A percentile compares a stretch with the other conserved stretches of the same genome.
Conservation (phyloP, 2,797 vertebrate species). For the Xenentodon cancila region DNA sequence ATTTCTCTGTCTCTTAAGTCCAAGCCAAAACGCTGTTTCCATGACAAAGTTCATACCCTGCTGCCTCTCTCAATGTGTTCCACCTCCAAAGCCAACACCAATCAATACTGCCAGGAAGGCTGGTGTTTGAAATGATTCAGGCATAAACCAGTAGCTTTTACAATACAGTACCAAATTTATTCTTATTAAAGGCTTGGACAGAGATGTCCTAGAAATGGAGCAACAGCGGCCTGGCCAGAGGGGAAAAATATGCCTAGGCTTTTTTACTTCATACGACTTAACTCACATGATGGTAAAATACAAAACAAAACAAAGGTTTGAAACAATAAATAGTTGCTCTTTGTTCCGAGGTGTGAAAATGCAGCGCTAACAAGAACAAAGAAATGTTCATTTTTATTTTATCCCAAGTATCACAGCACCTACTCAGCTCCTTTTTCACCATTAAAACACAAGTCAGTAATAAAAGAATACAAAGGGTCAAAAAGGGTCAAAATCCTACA, state of each 20-base stretch:
- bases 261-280: conserved; percentile 32
- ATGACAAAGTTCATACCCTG: too few relatives aligned
- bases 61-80: not conserved
- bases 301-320: conserved; percentile 57
- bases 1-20: not conserved
- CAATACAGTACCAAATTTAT: not conserved
- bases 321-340: conserved; percentile 70
- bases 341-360: conserved; percentile 29
- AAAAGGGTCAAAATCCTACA: conserved; percentile 62
- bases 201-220: conserved; percentile 10
- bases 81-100: not conserved
- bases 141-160: too few relatives aligned
- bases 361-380: conserved; percentile 23
- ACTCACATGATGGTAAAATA: conserved; percentile 35
- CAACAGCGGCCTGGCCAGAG: conserved; percentile 21
- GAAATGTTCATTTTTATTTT: conserved; percentile 51
- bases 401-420: conserved; percentile 69
- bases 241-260: conserved; percentile 5
- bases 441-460: conserved; percentile 57
- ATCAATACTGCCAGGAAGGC: too few relatives aligned
- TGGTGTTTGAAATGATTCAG: too few relatives aligned
- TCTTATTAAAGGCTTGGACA: not conserved
- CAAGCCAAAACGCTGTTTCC: too few relatives aligned
- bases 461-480: conserved; percentile 53
- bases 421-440: conserved; percentile 58